Base-by-base conservation (phyloP, 2,113 vertebrate genomes). In the Chrysemys picta region DNA sequence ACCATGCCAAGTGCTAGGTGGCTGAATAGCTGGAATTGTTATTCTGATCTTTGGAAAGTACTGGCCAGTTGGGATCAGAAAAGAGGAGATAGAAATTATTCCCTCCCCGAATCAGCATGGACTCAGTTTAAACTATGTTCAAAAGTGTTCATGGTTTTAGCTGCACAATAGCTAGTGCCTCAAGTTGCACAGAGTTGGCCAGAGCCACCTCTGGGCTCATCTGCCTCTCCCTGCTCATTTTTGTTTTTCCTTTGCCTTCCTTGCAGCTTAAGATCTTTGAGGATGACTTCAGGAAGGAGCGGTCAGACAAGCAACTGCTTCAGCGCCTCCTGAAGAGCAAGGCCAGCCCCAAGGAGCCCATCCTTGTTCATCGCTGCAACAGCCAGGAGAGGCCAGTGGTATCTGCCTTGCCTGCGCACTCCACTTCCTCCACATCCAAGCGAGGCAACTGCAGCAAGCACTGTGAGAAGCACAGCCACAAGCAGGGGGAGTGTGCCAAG, bases 231-330 rank as follows among this genome's bases (percentile, higher is more conserved):
- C n/a, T n/a, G 12, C 69, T 21, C 31, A 12, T 8, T 27, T 31
- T 82, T 9, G 12, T 12, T 75, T 81, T 78, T 47, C 45, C 16
- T n/a, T 11, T 85, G 49, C 87, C 89, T 75, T 65, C 49, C 8
- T 31, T 19, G 2, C 93, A 99, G 98, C 97, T 99, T 50, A 98
- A 98, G 97, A 96, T 98, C 8, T 98, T 98, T 24, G 98, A 99
- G 87, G 98, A 99, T 35, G 98, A 98, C 96, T 98, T 98, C 87
- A 92, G 97, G 80, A 96, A 98, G 89, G 98, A 99, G 93, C 96
- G 98, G 2, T 98, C 97, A 0, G 98, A 99, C 93, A 99, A 99
- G 89, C 98, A 98, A 95, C 91, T 99, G 59, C 97, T 99, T 86
- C 98, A 99, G 94, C 96, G 98, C 53, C 97, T 98, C 81, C 84